Base-by-base conservation (phyloP, 2,888 invertebrate genomes). In the Phortica magna region DNA sequence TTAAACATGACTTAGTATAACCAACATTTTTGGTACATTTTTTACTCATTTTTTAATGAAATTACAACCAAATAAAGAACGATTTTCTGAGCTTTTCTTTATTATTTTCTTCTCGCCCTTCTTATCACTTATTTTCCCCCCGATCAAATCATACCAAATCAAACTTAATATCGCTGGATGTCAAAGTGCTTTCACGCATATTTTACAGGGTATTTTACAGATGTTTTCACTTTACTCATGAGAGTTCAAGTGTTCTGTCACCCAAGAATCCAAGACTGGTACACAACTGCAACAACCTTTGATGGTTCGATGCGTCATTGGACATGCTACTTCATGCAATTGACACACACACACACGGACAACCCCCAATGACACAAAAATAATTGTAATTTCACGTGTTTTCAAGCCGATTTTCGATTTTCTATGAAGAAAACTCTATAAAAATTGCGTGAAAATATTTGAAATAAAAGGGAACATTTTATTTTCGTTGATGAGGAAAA, bases 151-250 rank as follows among this genome's bases (percentile, higher is more conserved):
- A 9, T 48, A 48, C 48, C 48, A 48, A 48, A 48, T 48, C 48
- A 14, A 9, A 48, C 48, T 48, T 2, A 53, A 67, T 68, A 43
- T 64, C 12, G n/a, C 14, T 71, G 43, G 48, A 48, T 80, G 79
- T 76, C 84, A 79, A 72, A 79, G 80, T 79, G 68, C 80, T 83
- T 81, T 84, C 83, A 84, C 83, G 88, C 81, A 81, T 80, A 73
- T 73, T 67, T 57, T 59, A 31, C 80, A 81, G 77, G 88, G 88
- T 88, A n/a, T n/a, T n/a, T n/a, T 88, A 78, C 86, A 86, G 86
- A 87, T 86, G 86, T 87, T 82, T 83, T 77, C 77, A 84, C 87
- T 87, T 83, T 80, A 71, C 79, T 80, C 84, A 80, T 43, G 31
- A 71, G 17, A 71, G 70, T 71, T 71, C 70, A 71, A 71, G 70